phyloP scores from a whole-genome alignment of 1,140 invertebrate species.

The Heliconius hewitsoni region DNA sequence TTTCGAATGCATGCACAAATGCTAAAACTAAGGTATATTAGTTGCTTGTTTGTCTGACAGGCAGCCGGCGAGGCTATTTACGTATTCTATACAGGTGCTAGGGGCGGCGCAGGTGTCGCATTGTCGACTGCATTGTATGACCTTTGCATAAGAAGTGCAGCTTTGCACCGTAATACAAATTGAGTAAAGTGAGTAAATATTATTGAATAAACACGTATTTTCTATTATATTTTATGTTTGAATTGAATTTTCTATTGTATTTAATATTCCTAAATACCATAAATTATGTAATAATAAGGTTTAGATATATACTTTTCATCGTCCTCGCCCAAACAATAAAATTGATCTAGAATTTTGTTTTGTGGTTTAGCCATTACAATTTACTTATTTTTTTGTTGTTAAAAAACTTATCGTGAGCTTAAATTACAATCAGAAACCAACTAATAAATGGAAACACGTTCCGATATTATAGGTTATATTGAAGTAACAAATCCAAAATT shows the following conservation, averaged over 20 bases:
- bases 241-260: background rate
- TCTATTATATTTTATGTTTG: background rate
- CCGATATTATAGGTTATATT: background rate
- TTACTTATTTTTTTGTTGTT: background rate
- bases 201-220: slow-evolving; percentile 19
- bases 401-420: background rate
- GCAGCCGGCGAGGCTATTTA: slow-evolving; percentile 60
- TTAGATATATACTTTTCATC: background rate
- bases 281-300: background rate
- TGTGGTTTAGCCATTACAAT: background rate
- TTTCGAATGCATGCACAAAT: background rate
- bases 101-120: slow-evolving; percentile 68
- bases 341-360: background rate
- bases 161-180: slow-evolving; percentile 47
- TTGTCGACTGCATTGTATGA: slow-evolving; percentile 69
- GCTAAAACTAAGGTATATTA: slow-evolving; percentile 5
- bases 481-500: too few species aligned
- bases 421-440: background rate
- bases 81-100: slow-evolving; percentile 71
- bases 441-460: background rate
- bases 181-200: slow-evolving; percentile 20
- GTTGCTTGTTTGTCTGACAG: slow-evolving; percentile 47
- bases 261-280: background rate
- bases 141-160: slow-evolving; percentile 73
- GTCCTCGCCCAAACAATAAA: background rate